Evolutionary conservation across 1,140 invertebrate species (phyloP).

Genomic region (Mamestra configurata): DNA sequence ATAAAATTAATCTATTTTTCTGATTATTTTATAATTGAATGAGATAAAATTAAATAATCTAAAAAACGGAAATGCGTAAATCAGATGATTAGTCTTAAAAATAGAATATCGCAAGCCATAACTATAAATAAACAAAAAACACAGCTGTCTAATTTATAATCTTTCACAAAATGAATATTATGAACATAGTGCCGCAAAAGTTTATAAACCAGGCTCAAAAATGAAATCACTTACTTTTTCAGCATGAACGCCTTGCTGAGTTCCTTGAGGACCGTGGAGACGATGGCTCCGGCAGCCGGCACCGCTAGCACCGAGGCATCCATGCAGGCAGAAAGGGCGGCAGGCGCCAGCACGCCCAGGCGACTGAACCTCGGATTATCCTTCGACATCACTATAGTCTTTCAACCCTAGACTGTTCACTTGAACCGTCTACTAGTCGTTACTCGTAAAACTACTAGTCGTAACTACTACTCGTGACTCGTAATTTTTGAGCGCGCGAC

Average conservation of each 20-base stretch:
- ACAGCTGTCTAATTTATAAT: not conserved
- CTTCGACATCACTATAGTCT: slow-evolving; percentile 72
- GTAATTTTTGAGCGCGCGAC: slow-evolving; percentile 66
- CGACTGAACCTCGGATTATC: slow-evolving; percentile 72
- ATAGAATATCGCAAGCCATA: not conserved
- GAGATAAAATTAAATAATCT: no score
- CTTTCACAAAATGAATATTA: no score
- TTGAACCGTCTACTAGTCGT: slow-evolving; percentile 39
- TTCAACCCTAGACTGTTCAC: slow-evolving; percentile 31
- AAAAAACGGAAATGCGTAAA: no score
- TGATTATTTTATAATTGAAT: no score
- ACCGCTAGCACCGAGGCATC: slow-evolving; percentile 88
- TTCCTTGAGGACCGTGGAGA: slow-evolving; percentile 88
- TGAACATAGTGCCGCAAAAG: no score
- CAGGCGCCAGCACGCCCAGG: slow-evolving; percentile 80
- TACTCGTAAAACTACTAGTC: not conserved
- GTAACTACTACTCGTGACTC: slow-evolving; percentile 6
- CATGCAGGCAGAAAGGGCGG: slow-evolving; percentile 81
- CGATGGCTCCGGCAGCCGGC: slow-evolving; percentile 89
- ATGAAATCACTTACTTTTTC: slow-evolving; percentile 75
- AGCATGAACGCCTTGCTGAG: slow-evolving; percentile 85
- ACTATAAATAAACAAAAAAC: not conserved
- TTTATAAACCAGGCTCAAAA: not conserved
- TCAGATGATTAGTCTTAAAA: no score
- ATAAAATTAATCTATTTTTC: no score